Base-by-base conservation (phyloP, 2,113 vertebrate species). In the Equus quagga region DNA sequence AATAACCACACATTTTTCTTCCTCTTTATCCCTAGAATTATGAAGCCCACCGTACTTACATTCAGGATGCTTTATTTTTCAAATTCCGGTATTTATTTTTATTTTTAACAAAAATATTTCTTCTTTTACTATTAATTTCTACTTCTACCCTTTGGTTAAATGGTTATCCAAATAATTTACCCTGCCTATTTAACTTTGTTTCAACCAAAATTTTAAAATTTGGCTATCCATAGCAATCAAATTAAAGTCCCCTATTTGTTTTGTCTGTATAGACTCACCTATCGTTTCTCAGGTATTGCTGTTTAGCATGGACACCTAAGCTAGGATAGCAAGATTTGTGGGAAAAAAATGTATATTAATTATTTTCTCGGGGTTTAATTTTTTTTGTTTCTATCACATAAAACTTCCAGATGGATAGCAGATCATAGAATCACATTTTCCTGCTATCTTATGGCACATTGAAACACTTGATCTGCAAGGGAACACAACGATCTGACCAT, bases 401-500 rank as follows among this genome's bases (percentile, higher is more conserved):
- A 91, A 93, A 96, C 69, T 89, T 97, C 51, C 82, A 96, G 62
- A 91, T 91, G 93, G 94, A 89, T 67, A 36, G 46, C 44, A 93
- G 58, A 70, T 58, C 49, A 92, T 28, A 86, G 56, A 91, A 76
- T 44, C 54, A 82, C 49, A 73, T 97, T 89, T 91, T 60, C 41
- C 69, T 93, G 49, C 36, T 86, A 31, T 97, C 62, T 89, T 69
- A 75, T 33, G 81, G 44, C 31, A 91, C 49, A 26, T 5, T 44
- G 65, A 95, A 91, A 80, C 51, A n/a, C 67, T 94, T 76, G 62
- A 86, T 93, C 81, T 92, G 33, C 33, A 89, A 96, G 18, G 73
- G 67, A 83, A 56, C 72, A 75, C 7, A 58, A 23, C 5, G 41
- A 82, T 64, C 67, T 94, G 91, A 91, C 67, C 91, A 46, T 65